Evolutionary conservation across 1,140 invertebrate genomes (phyloP), one percentile per base, ranked within the genome.

Genomic region (Rhynchophorus ferrugineus): DNA sequence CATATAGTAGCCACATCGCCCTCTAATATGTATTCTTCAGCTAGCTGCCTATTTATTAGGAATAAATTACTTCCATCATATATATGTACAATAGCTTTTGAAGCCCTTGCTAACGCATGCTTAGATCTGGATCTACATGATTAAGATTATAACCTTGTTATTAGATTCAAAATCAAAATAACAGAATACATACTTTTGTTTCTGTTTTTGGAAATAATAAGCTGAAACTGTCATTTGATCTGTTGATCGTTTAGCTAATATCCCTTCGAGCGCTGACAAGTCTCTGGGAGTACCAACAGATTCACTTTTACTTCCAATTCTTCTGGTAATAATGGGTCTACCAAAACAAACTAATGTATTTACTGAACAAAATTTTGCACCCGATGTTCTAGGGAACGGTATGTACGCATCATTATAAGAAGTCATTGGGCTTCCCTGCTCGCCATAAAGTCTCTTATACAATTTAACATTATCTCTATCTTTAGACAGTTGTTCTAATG

Each of bases 361-460:
- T 20, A 86, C 87, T 33, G 85, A 85, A 71, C 89, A 94, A 76
- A 96, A 98, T 65, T 87, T 85, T 1, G 90, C 92, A 3, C 92
- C 92, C 9, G 89, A 95, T 0, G 92, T 96, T 46, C 91, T 75
- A 1, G 93, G 93, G 73, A 95, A 97, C 1, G 93, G 93, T 56
- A 97, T 89, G 60, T 85, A 89, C n/a, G 84, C 79, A 65, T 89
- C 86, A 49, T 85, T 81, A 42, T 75, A 69, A 7, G 73, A 72
- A 19, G 69, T 66, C 56, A 75, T 76, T n/a, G 73, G 52, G 43
- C 56, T 61, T 2, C 45, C 21, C 1, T 62, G 54, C 49, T 68
- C 65, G 11, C 63, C 49, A 55, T 66, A 67, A 0, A 56, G 35
- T 17, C 37, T 57, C 22, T 62, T 59, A 37, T 56, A 63, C 0